Percentiles rank a stretch among this genome's conserved stretches.
These are phyloP conservation scores for Oscheius sp. DNA, from an alignment of 2,888 invertebrate genomes.

Conservation along the genomic window DNA sequence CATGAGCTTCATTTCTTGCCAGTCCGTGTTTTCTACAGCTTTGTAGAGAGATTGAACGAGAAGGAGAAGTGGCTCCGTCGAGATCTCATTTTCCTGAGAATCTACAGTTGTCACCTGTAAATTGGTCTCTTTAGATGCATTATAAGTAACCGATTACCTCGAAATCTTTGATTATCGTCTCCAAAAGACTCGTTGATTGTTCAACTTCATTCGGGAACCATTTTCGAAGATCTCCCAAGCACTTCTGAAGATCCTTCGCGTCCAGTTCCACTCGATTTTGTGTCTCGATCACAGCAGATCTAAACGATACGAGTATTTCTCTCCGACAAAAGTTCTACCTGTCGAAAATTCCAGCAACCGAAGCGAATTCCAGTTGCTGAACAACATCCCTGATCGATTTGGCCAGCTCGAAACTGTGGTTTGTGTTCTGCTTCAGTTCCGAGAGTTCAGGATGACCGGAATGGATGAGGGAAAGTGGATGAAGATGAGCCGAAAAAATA, in stretches of 20 bases:
- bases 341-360: conserved; percentile 11
- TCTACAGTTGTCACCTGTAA: not conserved
- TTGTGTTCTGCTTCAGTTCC: conserved; percentile 13
- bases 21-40: conserved; percentile 6
- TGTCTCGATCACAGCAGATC: not conserved
- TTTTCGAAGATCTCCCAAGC: not conserved
- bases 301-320: not conserved
- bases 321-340: not conserved
- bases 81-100: not conserved
- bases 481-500: conserved; percentile 11
- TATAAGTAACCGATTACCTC: not conserved
- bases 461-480: conserved; percentile 47
- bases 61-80: conserved; percentile 24
- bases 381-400: not conserved
- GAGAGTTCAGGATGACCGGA: conserved; percentile 38
- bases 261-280: not conserved
- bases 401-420: not conserved
- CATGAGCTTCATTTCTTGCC: conserved; percentile 18
- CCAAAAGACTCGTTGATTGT: not conserved
- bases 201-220: conserved; percentile 13
- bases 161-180: not conserved
- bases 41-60: conserved; percentile 44
- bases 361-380: not conserved
- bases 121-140: not conserved
- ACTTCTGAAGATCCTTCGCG: not conserved